Conservation (phyloP, 2,797 vertebrate species). For the Protosalanx chinensis region DNA sequence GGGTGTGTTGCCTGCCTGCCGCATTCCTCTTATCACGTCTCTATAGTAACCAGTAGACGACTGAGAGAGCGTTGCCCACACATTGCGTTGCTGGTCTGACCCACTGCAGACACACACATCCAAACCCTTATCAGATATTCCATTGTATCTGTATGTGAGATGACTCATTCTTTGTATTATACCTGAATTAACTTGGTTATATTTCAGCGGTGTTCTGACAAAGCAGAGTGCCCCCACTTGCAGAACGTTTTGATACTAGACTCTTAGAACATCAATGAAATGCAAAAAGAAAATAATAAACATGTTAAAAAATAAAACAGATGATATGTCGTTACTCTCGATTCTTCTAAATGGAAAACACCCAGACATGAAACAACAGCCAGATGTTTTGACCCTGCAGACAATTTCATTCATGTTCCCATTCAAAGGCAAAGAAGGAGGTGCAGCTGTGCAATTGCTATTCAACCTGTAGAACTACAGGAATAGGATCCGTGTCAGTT, state of each 20-base stretch:
- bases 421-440: too few species aligned
- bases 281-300: neutral
- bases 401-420: neutral
- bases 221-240: neutral
- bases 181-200: neutral
- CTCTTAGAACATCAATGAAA: neutral
- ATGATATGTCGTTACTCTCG: neutral
- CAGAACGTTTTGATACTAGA: neutral
- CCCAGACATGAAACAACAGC: neutral
- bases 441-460: too few species aligned
- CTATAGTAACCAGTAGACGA: constrained; percentile 72
- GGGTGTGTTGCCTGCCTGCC: constrained; percentile 50
- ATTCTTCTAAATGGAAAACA: neutral
- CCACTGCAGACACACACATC: constrained; percentile 38
- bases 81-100: constrained; percentile 54
- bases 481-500: neutral
- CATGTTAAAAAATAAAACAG: neutral
- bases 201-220: neutral
- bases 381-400: neutral
- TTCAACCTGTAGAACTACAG: neutral
- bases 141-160: constrained; percentile 8
- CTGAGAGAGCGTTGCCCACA: constrained; percentile 63
- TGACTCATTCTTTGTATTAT: neutral
- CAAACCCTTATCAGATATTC: constrained; percentile 15
- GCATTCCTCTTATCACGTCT: constrained; percentile 63